phyloP scores from a whole-genome alignment of 2,888 invertebrate genomes.

The Aethes cnicana region DNA sequence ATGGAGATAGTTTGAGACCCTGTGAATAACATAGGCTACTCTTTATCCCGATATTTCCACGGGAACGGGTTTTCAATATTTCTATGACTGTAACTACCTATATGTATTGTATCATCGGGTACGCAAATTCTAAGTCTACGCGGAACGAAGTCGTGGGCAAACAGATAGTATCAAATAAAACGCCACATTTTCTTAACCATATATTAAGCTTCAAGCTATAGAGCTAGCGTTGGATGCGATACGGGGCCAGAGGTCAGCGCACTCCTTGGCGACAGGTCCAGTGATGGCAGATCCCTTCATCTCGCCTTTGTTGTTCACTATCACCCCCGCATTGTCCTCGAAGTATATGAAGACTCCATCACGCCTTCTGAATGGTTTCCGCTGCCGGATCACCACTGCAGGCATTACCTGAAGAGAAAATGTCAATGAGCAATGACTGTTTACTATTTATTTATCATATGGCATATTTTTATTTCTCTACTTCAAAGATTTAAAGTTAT shows the following conservation, averaged over 20 bases:
- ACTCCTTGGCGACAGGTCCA: conserved; percentile 99
- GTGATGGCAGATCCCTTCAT: conserved; percentile 99
- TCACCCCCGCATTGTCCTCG: conserved; percentile 99
- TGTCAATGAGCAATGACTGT: too few species aligned
- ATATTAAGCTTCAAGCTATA: conserved; percentile 88
- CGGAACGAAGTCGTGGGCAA: background rate
- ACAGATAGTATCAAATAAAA: conserved; percentile 34
- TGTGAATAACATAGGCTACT: too few species aligned
- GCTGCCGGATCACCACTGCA: conserved; percentile 98
- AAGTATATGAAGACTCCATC: conserved; percentile 99
- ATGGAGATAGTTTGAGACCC: too few species aligned
- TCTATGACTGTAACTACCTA: too few species aligned
- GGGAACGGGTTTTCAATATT: too few species aligned
- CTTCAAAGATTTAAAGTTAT: too few species aligned
- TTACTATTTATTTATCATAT: too few species aligned
- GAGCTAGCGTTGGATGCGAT: conserved; percentile 99
- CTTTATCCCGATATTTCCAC: too few species aligned
- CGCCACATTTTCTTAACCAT: conserved; percentile 44
- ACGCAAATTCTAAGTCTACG: too few species aligned
- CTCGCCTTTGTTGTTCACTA: conserved; percentile 99
- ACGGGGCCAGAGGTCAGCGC: conserved; percentile 99
- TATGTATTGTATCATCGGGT: too few species aligned
- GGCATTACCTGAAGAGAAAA: conserved; percentile 92
- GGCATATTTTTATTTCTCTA: too few species aligned
- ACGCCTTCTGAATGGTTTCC: conserved; percentile 99